These are phyloP conservation scores for Tichodroma muraria DNA, from an alignment of 2,113 vertebrate genomes.

Conservation along the genomic window DNA sequence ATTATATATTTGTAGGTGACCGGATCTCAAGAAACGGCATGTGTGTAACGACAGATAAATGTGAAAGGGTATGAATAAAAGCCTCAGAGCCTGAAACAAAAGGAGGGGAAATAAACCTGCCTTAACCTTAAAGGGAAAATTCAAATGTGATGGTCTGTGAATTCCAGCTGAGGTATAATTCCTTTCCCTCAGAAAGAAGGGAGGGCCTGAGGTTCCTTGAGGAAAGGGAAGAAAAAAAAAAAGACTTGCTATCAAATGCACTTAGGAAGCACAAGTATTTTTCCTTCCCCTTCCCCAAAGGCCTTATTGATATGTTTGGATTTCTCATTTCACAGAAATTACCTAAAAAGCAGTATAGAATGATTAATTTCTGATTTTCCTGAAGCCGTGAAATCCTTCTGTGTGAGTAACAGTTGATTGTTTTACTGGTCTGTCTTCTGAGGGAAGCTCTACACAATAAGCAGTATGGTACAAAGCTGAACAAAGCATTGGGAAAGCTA, in stretches of 20 bases:
- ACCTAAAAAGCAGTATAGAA: not conserved
- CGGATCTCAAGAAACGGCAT: not conserved
- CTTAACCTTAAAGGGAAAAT: conserved; percentile 15
- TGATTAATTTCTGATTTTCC: not conserved
- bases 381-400: not conserved
- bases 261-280: not conserved
- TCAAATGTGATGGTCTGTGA: not conserved
- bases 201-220: not conserved
- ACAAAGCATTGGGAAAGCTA: not conserved
- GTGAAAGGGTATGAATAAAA: conserved; percentile 31
- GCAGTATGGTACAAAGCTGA: not conserved
- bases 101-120: not conserved
- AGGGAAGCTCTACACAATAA: not conserved
- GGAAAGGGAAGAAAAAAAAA: not conserved
- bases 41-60: conserved; percentile 13
- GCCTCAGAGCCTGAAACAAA: conserved; percentile 10
- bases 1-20: not conserved
- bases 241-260: not conserved
- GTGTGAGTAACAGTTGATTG: not conserved
- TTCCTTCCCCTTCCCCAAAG: not conserved
- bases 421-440: not conserved
- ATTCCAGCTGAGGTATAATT: conserved; percentile 7
- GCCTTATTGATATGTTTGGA: not conserved
- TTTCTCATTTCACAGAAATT: not conserved
- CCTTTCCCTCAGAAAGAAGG: not conserved